A percentile compares a stretch with the other conserved stretches of the same genome.
phyloP scores from a whole-genome alignment of 2,113 vertebrate genomes.

The Girardinichthys multiradiatus region DNA sequence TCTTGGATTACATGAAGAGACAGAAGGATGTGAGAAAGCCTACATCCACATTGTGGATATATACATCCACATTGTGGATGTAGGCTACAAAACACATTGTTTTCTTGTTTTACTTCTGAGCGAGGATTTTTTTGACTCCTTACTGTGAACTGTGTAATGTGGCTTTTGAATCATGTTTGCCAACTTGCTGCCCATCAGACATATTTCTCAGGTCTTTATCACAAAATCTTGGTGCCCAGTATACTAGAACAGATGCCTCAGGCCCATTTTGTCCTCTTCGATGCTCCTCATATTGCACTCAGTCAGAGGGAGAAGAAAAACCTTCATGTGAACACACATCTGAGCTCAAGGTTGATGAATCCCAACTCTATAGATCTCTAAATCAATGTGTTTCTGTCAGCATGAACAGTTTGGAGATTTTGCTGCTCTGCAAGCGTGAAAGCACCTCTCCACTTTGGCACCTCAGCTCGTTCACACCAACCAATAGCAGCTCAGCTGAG shows the following conservation, averaged over 20 bases:
- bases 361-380: slow-evolving; percentile 47
- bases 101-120: no score
- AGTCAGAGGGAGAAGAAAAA: not conserved
- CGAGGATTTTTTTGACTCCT: no score
- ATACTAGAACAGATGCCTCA: not conserved
- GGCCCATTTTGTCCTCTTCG: slow-evolving; percentile 5
- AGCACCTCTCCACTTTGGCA: slow-evolving; percentile 43
- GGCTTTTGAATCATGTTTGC: no score
- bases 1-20: no score
- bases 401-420: slow-evolving; percentile 42
- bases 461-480: slow-evolving; percentile 8
- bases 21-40: no score
- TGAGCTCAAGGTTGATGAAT: slow-evolving; percentile 43
- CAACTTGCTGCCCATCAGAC: no score
- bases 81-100: no score
- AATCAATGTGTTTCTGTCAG: slow-evolving; percentile 66
- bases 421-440: slow-evolving; percentile 50
- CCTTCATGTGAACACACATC: slow-evolving; percentile 6
- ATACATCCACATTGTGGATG: no score
- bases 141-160: no score
- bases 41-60: no score
- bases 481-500: slow-evolving; percentile 71
- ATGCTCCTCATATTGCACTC: not conserved
- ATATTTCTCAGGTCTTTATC: no score
- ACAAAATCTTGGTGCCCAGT: not conserved